phyloP scores from a whole-genome alignment of 1,140 invertebrate species.

The Sesamia nonagrioides region DNA sequence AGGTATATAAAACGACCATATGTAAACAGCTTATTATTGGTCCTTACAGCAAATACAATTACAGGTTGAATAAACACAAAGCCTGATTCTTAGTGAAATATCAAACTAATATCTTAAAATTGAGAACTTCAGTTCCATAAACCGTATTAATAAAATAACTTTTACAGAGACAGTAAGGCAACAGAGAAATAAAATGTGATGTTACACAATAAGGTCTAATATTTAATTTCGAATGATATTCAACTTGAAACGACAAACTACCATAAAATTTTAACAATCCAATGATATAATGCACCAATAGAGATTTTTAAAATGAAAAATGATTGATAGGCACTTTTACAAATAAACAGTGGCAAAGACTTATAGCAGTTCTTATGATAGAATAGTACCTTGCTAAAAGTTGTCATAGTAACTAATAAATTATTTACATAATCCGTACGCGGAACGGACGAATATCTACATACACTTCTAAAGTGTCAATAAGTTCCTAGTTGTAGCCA shows the following conservation, averaged over 20 bases:
- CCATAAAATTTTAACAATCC: conserved; percentile 43
- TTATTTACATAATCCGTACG: conserved; percentile 67
- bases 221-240: conserved; percentile 41
- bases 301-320: conserved; percentile 42
- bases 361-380: conserved; percentile 56
- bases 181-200: conserved; percentile 42
- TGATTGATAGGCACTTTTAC: conserved; percentile 59
- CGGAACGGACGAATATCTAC: conserved; percentile 70
- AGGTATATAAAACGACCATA: conserved; percentile 65
- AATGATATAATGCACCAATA: conserved; percentile 50
- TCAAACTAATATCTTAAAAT: conserved; percentile 61
- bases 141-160: conserved; percentile 57
- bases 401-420: conserved; percentile 55
- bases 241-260: conserved; percentile 39
- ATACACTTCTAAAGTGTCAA: conserved; percentile 75
- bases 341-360: conserved; percentile 60
- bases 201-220: conserved; percentile 20
- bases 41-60: conserved; percentile 65
- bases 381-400: conserved; percentile 61
- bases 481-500: conserved; percentile 67
- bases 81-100: conserved; percentile 53
- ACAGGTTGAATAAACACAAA: conserved; percentile 58
- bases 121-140: conserved; percentile 47
- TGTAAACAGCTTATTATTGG: conserved; percentile 67
- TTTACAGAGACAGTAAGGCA: conserved; percentile 42